Base-by-base conservation (phyloP, 2,888 invertebrate genomes). In the Tipula lateralis region DNA sequence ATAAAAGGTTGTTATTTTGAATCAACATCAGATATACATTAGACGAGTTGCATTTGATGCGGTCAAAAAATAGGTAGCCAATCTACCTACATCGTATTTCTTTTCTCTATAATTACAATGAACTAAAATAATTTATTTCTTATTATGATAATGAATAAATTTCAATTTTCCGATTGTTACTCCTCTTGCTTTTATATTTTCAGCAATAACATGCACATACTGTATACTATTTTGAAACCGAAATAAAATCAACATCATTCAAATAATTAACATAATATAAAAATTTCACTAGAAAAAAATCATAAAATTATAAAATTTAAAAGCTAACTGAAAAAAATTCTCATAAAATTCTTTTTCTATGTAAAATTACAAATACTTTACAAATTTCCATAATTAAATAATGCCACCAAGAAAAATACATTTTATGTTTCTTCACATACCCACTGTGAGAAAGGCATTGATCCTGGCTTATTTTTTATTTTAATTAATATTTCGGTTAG, bases 371-470 rank as follows among this genome's bases (percentile, higher is more conserved):
- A 66, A 66, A 66, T 24, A 66, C 44, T 44, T 66, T 24, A 66
- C 66, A 66, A 66, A 66, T 66, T 66, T 66, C 66, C 66, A 66
- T 66, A 66, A 24, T 66, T 66, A 24, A 66, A 19, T 66, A 24
- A 16, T 44, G 44, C n/a, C 44, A 44, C n/a, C 16, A 44, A 44
- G 44, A 44, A 44, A 44, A 44, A 66, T 24, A 66, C 9, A 3
- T 83, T 34, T 19, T 83, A 80, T 80, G 29, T 80, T 50, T 13
- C 36, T 12, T 44, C 32, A 83, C 84, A 83, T 93, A 94, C 94
- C 94, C 94, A 94, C 91, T 92, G 92, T 88, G 93, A 94, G 91
- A 94, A 93, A 89, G 94, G 94, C 91, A 93, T 93, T 90, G 93
- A 93, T 92, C 93, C 94, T 92, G 93, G 92, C 94, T 94, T 87